Evolutionary conservation across 1,140 invertebrate species (phyloP), one percentile per base, ranked within the genome.

Genomic region (Neodiprion pinetum): DNA sequence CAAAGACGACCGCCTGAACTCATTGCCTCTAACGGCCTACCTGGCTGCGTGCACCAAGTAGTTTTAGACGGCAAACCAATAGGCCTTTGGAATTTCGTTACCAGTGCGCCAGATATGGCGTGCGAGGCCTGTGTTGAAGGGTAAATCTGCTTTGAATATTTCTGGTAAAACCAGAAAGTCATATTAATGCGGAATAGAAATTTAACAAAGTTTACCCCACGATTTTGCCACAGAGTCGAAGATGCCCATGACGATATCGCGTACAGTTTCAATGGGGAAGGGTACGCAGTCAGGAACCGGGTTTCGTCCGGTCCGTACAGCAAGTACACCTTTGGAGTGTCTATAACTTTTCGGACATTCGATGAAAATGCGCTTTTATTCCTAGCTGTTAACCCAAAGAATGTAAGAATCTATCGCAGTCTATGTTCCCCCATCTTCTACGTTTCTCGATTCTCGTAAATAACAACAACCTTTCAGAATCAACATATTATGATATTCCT

Each of bases 311-410:
- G 90, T 73, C 91, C 91, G 1, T 93, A 95, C 80, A 92, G 93
- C 78, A 91, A 92, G 81, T 92, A 93, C 79, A 90, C 92, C 12
- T 96, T 96, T 84, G 93, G 92, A 61, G 90, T 98, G 1, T 92
- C 93, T 14, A 90, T 98, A 67, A 93, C 92, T 76, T 97, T 98
- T 85, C 92, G 92, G 75, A 97, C 96, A 0, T 94, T 94, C 78
- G 96, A 98, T 87, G 94, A 97, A 83, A 93, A 98, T 87, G 95
- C 96, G 2, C 85, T 97, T 8, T 89, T 98, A 0, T 97, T 98
- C 83, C 88, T 97, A 61, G 93, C 95, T 40, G 91, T 93, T 12
- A 95, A 96, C 86, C 90, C 90, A 74, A 88, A 89, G 14, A 92
- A 92, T 77, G 92, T 92, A 81, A 88, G 85, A 82, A 28, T 71